Conservation (phyloP, 2,113 vertebrate genomes). For the Anoura caudifer region DNA sequence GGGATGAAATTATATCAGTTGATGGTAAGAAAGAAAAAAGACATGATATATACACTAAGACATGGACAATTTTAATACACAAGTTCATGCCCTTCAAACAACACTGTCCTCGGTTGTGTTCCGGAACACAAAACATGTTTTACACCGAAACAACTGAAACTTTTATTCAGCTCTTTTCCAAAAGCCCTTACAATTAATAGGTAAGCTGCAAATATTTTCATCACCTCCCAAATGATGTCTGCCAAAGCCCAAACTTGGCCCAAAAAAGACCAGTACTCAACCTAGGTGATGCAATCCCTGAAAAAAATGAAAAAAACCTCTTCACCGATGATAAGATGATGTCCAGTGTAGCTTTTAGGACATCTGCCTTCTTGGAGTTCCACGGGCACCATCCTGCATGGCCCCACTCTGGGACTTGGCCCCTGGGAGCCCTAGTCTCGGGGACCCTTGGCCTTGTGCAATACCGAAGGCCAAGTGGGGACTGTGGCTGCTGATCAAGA, state of each 20-base stretch:
- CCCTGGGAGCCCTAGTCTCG: not conserved
- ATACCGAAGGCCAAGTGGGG: not conserved
- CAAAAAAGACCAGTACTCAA: not conserved
- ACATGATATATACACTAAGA: not conserved
- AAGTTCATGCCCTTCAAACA: not conserved
- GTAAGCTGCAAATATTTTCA: not conserved
- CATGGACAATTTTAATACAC: not conserved
- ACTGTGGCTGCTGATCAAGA: not conserved
- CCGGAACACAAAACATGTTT: not conserved
- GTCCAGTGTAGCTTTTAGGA: not conserved
- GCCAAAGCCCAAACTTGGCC: not conserved
- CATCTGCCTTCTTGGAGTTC: not conserved
- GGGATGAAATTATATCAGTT: not conserved
- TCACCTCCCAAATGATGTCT: not conserved
- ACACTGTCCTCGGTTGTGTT: not conserved
- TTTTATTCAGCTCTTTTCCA: not conserved
- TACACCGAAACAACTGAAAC: not conserved
- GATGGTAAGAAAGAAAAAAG: slow-evolving; percentile 4
- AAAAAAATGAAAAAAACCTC: not conserved
- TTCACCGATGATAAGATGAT: not conserved
- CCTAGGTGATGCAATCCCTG: not conserved
- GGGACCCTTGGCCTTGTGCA: not conserved
- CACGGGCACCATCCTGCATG: fast-evolving
- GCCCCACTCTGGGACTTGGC: not conserved
- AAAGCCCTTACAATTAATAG: not conserved